Evolutionary conservation across 2,888 invertebrate genomes (phyloP), one percentile per base, ranked within the genome.

Genomic region (Eustalomyia histrio): DNA sequence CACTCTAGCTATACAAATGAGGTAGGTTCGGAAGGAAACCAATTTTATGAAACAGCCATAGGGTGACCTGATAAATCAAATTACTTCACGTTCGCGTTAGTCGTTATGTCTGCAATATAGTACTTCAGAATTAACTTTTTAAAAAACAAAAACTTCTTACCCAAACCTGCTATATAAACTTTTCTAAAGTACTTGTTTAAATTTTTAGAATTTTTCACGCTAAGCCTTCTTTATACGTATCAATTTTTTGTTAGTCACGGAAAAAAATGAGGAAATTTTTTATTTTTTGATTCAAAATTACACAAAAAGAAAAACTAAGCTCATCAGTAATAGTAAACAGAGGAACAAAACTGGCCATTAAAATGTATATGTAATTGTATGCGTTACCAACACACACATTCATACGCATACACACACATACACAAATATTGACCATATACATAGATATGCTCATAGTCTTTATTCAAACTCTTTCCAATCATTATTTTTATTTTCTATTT

Each of bases 311-410:
- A 57, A 63, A 69, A 55, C 50, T 50, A 47, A 69, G 35, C 9
- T 50, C 35, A 14, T 35, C n/a, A 21, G 2, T 76, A 63, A 64
- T 65, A 60, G 64, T n/a, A 39, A 60, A 64, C 50, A 65, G 64
- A 24, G 43, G 52, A 71, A 64, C 64, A 76, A 69, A 58, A 71
- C 57, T 64, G 63, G 53, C 76, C 76, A 65, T 76, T 71, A 76
- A 61, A 53, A 24, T 8, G 53, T 33, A 12, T 35, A 16, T 16
- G 18, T 29, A 17, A 3, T 29, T 18, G 43, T 43, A 10, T 39
- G 39, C 39, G 12, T 39, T 39, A 10, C 39, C 8, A 10, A 39
- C 39, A 39, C 10, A 35, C 35, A 35, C 4, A 35, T 12, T 12
- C 4, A 29, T n/a, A n/a, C n/a, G n/a, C n/a, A n/a, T n/a, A n/a